phyloP scores from a whole-genome alignment of 2,113 vertebrate species.

The Phodopus roborovskii region DNA sequence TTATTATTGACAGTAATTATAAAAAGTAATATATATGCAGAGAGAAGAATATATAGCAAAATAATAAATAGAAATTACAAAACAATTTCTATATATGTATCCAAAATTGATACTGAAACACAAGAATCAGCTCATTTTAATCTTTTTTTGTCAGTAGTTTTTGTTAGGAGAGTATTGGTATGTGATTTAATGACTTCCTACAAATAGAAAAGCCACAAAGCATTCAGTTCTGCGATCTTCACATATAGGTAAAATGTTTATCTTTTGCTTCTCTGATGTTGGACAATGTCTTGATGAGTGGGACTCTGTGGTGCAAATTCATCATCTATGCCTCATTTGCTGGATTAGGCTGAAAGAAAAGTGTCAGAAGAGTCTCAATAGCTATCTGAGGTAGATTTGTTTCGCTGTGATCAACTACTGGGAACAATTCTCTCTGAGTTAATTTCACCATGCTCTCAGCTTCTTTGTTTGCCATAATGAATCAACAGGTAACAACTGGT shows the following conservation, averaged over 20 bases:
- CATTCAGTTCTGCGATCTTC: background rate
- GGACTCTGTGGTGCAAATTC: background rate
- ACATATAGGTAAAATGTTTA: background rate
- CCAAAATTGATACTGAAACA: background rate
- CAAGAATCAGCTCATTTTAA: background rate
- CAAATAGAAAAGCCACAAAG: background rate
- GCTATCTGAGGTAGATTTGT: fast-evolving
- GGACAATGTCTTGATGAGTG: background rate
- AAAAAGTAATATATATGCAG: background rate
- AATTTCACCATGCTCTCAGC: background rate
- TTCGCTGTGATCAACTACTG: background rate
- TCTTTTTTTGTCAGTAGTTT: background rate
- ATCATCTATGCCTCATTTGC: background rate
- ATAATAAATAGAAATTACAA: background rate
- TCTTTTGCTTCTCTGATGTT: background rate
- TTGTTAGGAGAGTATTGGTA: fast-evolving
- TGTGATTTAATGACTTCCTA: background rate
- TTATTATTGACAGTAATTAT: background rate
- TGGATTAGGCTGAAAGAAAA: background rate
- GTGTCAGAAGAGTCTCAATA: background rate
- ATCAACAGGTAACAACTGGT: background rate
- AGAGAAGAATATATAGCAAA: no score
- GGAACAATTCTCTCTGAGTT: background rate
- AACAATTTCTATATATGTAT: background rate
- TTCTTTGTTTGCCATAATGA: background rate